Conservation (phyloP, 2,888 invertebrate genomes). For the Limulus polyphemus region DNA sequence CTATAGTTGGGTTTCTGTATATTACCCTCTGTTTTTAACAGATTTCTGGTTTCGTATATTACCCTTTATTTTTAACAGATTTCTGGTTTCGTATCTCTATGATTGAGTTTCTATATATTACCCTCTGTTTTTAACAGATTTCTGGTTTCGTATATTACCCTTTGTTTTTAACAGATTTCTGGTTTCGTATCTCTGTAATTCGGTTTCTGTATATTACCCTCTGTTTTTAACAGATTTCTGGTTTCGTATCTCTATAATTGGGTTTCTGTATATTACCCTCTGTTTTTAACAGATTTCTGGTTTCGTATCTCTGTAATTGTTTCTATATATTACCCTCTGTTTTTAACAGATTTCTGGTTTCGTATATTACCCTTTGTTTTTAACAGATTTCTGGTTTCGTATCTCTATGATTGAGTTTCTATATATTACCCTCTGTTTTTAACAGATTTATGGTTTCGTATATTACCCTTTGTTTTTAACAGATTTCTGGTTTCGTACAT, state of each 20-base stretch:
- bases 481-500: conserved; percentile 56
- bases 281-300: conserved; percentile 60
- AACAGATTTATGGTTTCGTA: conserved; percentile 58
- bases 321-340: not conserved
- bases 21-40: conserved; percentile 38
- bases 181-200: too few relatives aligned
- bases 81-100: too few relatives aligned
- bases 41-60: conserved; percentile 52
- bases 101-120: not conserved
- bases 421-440: conserved; percentile 12
- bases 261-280: not conserved
- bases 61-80: conserved; percentile 47
- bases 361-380: conserved; percentile 10
- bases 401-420: too few relatives aligned
- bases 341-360: conserved; percentile 58
- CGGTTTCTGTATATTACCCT: not conserved
- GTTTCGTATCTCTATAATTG: too few relatives aligned
- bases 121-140: conserved; percentile 51
- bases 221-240: conserved; percentile 58
- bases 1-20: not conserved
- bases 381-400: conserved; percentile 74
- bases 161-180: conserved; percentile 58
- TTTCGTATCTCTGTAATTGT: too few relatives aligned
- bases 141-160: conserved; percentile 43
- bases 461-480: conserved; percentile 28